Evolutionary conservation across 2,888 invertebrate genomes (phyloP).

Genomic region (Lycaena phlaeas): DNA sequence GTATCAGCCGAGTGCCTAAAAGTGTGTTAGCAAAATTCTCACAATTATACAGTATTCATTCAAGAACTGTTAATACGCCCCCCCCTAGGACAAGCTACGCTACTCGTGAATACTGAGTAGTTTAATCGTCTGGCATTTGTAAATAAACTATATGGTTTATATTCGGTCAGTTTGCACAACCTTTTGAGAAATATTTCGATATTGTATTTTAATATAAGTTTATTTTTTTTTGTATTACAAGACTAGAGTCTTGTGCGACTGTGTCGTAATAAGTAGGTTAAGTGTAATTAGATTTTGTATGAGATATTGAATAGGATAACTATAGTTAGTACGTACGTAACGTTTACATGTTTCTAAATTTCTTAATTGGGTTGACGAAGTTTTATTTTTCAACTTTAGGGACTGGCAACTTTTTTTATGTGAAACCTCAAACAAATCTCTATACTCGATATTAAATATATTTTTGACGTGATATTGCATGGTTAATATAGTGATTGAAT

Average conservation of each 20-base stretch:
- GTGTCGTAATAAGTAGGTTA: conserved; percentile 38
- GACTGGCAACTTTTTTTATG: too few species aligned
- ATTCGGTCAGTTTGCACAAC: conserved; percentile 28
- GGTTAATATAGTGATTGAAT: too few species aligned
- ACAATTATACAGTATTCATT: too few species aligned
- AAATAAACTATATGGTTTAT: conserved; percentile 22
- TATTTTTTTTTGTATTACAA: conserved; percentile 24
- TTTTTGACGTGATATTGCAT: too few species aligned
- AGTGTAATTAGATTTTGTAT: conserved; percentile 58
- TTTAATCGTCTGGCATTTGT: conserved; percentile 17
- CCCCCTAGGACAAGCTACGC: too few species aligned
- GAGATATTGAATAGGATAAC: too few species aligned
- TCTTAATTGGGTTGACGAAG: conserved; percentile 7
- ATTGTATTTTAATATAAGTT: conserved; percentile 38
- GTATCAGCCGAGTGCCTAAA: too few species aligned
- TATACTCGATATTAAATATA: too few species aligned
- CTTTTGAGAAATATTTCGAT: conserved; percentile 39
- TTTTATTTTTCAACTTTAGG: too few species aligned
- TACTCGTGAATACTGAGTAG: conserved; percentile 26
- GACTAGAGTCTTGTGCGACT: conserved; percentile 38
- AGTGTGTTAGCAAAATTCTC: too few species aligned
- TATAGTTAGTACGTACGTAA: conserved; percentile 42
- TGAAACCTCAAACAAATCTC: too few species aligned
- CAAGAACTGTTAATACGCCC: too few species aligned
- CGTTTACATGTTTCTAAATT: conserved; percentile 10